Evolutionary conservation across 1,140 invertebrate species (phyloP), one percentile per base, ranked within the genome.

Genomic region (Colletes latitarsis): DNA sequence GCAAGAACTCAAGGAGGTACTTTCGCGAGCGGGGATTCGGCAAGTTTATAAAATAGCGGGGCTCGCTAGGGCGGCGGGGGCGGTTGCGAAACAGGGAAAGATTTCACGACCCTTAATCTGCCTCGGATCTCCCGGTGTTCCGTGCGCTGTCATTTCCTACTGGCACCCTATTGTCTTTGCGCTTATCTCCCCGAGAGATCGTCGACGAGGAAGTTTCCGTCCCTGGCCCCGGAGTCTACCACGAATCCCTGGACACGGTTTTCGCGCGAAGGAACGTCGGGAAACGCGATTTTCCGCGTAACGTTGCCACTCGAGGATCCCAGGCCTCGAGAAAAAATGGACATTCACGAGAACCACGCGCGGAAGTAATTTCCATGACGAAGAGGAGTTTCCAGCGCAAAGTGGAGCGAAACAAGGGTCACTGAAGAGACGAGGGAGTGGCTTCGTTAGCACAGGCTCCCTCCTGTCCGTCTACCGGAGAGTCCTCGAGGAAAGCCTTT

Each of bases 111-210:
- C 89, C 81, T 84, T 87, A 83, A 85, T 90, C 87, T 87, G 82
- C 77, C 81, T 77, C 64, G 81, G 83, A 87, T 84, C 82, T 86
- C 63, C 39, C n/a, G 71, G 64, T 85, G 80, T 75, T 57, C 78
- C 80, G 49, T 82, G 76, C 79, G 70, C 80, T 85, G 86, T 88
- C 87, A 87, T 90, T 90, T 89, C 81, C 83, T 81, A 85, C 85
- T 72, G 82, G 79, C 88, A 87, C 87, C 89, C 89, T 79, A 89
- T 90, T 90, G 89, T 90, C 87, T 88, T 88, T 79, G 82, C 82
- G 85, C 85, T 90, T 87, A 89, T 87, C 83, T 83, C 46, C 49
- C 62, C 39, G 30, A 30, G 60, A 70, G 74, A 85, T 83, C 77
- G 68, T 78, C 66, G 73, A 57, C 55, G 67, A 60, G 17, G 66